A percentile compares a stretch with the other conserved stretches of the same genome.
phyloP scores from a whole-genome alignment of 2,888 invertebrate species.

The Pachymerium ferrugineum region DNA sequence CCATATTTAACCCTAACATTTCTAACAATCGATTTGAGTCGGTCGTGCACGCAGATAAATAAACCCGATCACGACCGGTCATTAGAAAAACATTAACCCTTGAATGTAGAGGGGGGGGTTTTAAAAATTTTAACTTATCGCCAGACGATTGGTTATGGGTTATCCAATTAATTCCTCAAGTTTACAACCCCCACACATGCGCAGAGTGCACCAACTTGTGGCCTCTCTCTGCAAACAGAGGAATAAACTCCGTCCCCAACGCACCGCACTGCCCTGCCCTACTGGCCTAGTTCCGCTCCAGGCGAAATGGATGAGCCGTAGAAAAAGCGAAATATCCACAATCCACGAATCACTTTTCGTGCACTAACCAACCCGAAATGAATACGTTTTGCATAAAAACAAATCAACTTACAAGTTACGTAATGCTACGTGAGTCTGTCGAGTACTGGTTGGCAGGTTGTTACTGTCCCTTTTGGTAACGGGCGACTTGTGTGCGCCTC shows the following conservation, averaged over 20 bases:
- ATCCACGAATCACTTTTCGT: too few relatives aligned
- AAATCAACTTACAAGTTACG: neutral
- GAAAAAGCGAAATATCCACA: neutral
- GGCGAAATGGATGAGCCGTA: neutral
- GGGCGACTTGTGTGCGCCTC: slow-evolving; percentile 7
- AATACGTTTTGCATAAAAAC: too few relatives aligned
- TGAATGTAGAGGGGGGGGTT: too few relatives aligned
- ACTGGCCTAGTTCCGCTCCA: slow-evolving; percentile 9
- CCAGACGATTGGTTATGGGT: too few relatives aligned
- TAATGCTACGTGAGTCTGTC: neutral
- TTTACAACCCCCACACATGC: neutral
- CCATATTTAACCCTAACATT: too few relatives aligned
- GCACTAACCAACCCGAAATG: too few relatives aligned
- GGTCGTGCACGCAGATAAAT: too few relatives aligned
- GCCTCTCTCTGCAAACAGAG: neutral
- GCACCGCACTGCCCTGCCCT: slow-evolving; percentile 5
- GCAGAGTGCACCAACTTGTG: neutral
- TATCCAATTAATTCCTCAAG: too few relatives aligned
- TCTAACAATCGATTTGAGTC: too few relatives aligned
- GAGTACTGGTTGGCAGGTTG: neutral
- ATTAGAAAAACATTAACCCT: too few relatives aligned
- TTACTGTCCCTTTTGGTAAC: neutral
- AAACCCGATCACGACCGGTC: too few relatives aligned
- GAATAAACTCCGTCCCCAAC: slow-evolving; percentile 16
- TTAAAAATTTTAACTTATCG: too few relatives aligned